Base-by-base conservation (phyloP, 2,888 invertebrate genomes). In the Leptothorax acervorum region DNA sequence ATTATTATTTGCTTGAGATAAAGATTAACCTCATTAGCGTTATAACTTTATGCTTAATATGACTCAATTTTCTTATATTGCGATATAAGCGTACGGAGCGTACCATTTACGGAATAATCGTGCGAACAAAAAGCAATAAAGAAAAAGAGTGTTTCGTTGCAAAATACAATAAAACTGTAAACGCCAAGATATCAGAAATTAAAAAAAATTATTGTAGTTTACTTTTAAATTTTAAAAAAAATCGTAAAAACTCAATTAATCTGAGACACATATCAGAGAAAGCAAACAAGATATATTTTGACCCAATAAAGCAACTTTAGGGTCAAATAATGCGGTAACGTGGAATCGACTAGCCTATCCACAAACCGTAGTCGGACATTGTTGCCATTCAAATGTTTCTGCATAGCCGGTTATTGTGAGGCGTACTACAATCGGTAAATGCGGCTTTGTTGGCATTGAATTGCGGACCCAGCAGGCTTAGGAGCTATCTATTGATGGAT, bases 361-460 rank as follows among this genome's bases (percentile, higher is more conserved):
- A 23, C 76, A 62, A 82, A 55, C 68, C 78, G 23, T 68, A 65
- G 31, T 45, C 45, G 60, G 31, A 79, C 76, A 88, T 84, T 85
- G 88, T 85, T 85, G 73, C 81, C 81, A 79, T 88, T 88, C 71
- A 83, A 86, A 74, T 74, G 63, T 68, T 76, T 74, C 85, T 82
- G 79, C 82, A 86, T 75, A 75, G 85, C 79, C 66, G 62, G 85
- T 87, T 89, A 88, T 88, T 85, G 88, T 88, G 48, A 62, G 76
- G 70, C 68, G 63, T 68, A 83, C 78, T 51, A 84, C 85, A 82
- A 74, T 82, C 84, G 76, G 60, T 88, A 89, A 89, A 89, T 83
- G 88, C 71, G 55, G 85, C 88, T 85, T 89, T 88, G 89, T 88
- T 70, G 70, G 78, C 45, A 85, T 78, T 84, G 85, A 87, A 83